Evolutionary conservation across 2,113 vertebrate species (phyloP).

Genomic region (Ovis aries): ARS-UI_Ramb_v3.0 NC_056059.1:60873501-60874000

Average conservation of each 20-base stretch:
- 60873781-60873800: not conserved
- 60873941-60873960: not conserved
- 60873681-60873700: not conserved
- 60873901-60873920: not conserved
- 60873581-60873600: not conserved
- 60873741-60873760: not conserved
- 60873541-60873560: not conserved
- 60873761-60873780: not conserved
- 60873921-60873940: not conserved
- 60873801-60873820: not conserved
- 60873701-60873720: not conserved
- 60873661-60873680: not conserved
- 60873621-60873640: not conserved
- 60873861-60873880: not conserved
- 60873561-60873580: not conserved
- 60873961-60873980: not conserved
- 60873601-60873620: not conserved
- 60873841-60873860: not conserved
- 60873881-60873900: not conserved
- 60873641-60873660: not conserved
- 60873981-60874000: not conserved
- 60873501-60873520: not conserved
- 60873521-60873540: not conserved
- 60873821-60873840: not conserved
- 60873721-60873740: not conserved